Evolutionary conservation across 2,888 invertebrate species (phyloP).

Genomic region (Drosophila sordidula): DNA sequence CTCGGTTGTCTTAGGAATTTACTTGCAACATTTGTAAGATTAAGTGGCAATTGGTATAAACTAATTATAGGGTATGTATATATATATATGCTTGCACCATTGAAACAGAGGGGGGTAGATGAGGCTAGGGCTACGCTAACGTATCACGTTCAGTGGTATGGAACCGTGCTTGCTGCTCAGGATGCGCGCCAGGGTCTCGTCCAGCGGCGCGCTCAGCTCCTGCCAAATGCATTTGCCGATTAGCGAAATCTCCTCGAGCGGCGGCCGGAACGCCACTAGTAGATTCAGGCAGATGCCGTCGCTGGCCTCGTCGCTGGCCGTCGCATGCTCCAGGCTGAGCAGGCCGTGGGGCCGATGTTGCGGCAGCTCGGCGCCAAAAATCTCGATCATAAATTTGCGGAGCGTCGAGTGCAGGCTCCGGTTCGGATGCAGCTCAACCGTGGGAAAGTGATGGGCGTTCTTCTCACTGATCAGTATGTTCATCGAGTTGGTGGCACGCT

Average conservation of each 20-base stretch:
- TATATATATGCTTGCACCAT: conserved; percentile 56
- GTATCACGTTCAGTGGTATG: conserved; percentile 92
- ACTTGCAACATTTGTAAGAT: conserved; percentile 14
- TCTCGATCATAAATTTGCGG: conserved; percentile 95
- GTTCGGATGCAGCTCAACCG: conserved; percentile 94
- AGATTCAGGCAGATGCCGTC: conserved; percentile 94
- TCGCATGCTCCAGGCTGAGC: conserved; percentile 90
- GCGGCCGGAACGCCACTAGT: conserved; percentile 92
- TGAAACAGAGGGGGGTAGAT: conserved; percentile 13
- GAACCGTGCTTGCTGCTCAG: conserved; percentile 91
- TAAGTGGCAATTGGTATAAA: conserved; percentile 29
- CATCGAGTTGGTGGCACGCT: conserved; percentile 92
- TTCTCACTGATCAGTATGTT: conserved; percentile 95
- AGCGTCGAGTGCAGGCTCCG: conserved; percentile 93
- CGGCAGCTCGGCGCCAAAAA: conserved; percentile 94
- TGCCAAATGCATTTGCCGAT: conserved; percentile 96
- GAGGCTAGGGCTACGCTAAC: conserved; percentile 79
- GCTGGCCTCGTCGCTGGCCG: conserved; percentile 85
- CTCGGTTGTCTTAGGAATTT: not conserved
- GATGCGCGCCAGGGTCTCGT: conserved; percentile 88
- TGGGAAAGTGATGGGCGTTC: conserved; percentile 92
- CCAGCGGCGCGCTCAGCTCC: conserved; percentile 90
- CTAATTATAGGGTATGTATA: conserved; percentile 16
- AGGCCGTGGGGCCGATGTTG: conserved; percentile 92
- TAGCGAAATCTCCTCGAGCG: conserved; percentile 93